Percentiles rank a stretch among this genome's conserved stretches.
These are phyloP conservation scores for Anneissia japonica DNA, from an alignment of 35 echinoderm and acorn worm genomes.

Conservation along the genomic window DNA sequence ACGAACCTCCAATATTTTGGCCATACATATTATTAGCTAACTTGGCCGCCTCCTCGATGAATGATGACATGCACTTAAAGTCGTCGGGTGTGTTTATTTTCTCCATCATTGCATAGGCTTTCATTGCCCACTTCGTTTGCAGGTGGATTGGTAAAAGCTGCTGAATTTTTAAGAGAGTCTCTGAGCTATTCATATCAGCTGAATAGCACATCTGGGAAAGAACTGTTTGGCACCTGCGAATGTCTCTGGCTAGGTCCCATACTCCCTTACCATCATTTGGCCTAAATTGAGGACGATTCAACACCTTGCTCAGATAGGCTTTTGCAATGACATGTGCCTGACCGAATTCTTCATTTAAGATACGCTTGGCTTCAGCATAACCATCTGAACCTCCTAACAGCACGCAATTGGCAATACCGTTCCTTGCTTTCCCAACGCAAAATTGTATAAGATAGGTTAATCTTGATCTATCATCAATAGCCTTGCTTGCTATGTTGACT, in stretches of 20 bases:
- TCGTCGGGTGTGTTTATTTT: constrained; percentile 17
- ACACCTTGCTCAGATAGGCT: too few relatives aligned
- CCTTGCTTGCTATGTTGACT: too few relatives aligned
- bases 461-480: too few relatives aligned
- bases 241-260: constrained; percentile 23
- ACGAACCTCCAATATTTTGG: neutral
- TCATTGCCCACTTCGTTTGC: constrained; percentile 42
- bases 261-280: neutral
- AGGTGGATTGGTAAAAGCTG: constrained; percentile 40
- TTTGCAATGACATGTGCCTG: too few relatives aligned
- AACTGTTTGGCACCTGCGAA: constrained; percentile 32
- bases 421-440: too few relatives aligned
- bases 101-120: constrained; percentile 37
- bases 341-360: too few relatives aligned
- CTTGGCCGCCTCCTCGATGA: constrained; percentile 30
- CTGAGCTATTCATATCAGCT: constrained; percentile 31
- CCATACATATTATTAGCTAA: constrained; percentile 33
- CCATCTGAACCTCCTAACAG: too few relatives aligned
- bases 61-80: constrained; percentile 37
- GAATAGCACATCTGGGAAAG: constrained; percentile 22
- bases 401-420: too few relatives aligned
- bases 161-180: constrained; percentile 47
- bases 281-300: constrained; percentile 28
- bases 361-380: too few relatives aligned
- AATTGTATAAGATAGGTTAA: too few relatives aligned